A percentile compares a stretch with the other conserved stretches of the same genome.
Conservation (phyloP, 2,113 vertebrate genomes). For the Typhlomys cinereus region DNA sequence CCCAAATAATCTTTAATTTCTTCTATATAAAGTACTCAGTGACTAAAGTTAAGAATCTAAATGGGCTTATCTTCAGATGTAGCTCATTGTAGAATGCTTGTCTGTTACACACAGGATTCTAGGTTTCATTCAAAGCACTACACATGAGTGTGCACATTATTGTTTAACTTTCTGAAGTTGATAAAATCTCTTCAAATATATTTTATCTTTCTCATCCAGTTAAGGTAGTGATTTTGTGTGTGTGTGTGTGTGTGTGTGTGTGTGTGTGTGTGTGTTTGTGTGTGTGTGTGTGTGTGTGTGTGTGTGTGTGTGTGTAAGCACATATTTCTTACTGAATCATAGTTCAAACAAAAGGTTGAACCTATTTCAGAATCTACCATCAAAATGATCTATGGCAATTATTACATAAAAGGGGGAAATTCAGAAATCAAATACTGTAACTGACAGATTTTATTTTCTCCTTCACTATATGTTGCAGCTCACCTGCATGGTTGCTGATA, state of each 20-base stretch:
- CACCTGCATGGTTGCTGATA: too few species aligned
- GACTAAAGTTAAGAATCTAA: constrained; percentile 39
- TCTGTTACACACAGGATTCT: background rate
- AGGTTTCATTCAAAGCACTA: background rate
- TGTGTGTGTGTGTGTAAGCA: background rate
- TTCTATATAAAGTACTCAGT: background rate
- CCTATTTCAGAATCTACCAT: background rate
- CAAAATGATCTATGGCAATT: constrained; percentile 46
- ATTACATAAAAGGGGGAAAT: constrained; percentile 8
- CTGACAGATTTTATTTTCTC: constrained; percentile 25
- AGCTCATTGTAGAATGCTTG: background rate
- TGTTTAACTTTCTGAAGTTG: background rate
- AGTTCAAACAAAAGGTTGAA: constrained; percentile 9
- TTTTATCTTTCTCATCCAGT: background rate
- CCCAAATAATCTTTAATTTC: constrained; percentile 36
- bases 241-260: background rate
- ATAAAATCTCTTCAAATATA: constrained; percentile 3
- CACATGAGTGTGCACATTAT: background rate
- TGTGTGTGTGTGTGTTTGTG: background rate
- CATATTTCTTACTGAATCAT: background rate
- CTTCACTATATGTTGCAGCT: constrained; percentile 19
- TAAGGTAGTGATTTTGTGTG: background rate
- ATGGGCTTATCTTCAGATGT: background rate
- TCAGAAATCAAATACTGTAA: constrained; percentile 36
- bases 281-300: too few species aligned